phyloP scores from a whole-genome alignment of 2,888 invertebrate genomes.

The Actias luna region DNA sequence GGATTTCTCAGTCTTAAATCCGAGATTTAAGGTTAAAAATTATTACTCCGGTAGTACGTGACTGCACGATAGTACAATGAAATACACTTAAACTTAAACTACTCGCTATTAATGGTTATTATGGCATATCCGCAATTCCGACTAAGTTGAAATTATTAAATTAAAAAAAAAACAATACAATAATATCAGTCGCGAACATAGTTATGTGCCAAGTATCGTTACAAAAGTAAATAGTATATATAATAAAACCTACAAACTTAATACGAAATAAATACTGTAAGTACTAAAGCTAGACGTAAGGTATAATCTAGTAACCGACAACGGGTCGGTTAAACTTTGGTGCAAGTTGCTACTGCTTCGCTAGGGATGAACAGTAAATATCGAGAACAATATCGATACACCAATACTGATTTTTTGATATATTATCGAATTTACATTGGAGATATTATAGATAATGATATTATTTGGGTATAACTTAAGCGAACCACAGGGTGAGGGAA shows the following conservation, averaged over 20 bases:
- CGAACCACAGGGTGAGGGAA: too few species aligned
- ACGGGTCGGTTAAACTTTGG: constrained; percentile 66
- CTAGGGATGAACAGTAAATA: neutral
- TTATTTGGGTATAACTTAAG: neutral
- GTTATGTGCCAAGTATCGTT: constrained; percentile 36
- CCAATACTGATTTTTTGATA: neutral
- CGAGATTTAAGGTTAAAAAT: constrained; percentile 12
- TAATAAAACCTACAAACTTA: constrained; percentile 55
- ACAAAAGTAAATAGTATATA: constrained; percentile 34
- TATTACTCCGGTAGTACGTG: neutral
- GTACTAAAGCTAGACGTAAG: constrained; percentile 62
- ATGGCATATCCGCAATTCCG: constrained; percentile 23
- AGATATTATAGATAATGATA: neutral
- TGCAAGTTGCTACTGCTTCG: constrained; percentile 51
- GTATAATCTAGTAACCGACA: constrained; percentile 36
- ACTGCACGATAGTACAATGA: neutral
- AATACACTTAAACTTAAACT: constrained; percentile 23
- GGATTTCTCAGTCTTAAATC: constrained; percentile 17
- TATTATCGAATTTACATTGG: neutral
- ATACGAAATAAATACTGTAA: constrained; percentile 80
- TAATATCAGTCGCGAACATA: constrained; percentile 62
- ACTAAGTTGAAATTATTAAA: constrained; percentile 29
- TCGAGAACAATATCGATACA: neutral
- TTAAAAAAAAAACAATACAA: constrained; percentile 31
- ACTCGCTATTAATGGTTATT: constrained; percentile 28